These are phyloP conservation scores for Cromileptes altivelis DNA, from an alignment of 2,113 vertebrate species.

Conservation along the genomic window DNA sequence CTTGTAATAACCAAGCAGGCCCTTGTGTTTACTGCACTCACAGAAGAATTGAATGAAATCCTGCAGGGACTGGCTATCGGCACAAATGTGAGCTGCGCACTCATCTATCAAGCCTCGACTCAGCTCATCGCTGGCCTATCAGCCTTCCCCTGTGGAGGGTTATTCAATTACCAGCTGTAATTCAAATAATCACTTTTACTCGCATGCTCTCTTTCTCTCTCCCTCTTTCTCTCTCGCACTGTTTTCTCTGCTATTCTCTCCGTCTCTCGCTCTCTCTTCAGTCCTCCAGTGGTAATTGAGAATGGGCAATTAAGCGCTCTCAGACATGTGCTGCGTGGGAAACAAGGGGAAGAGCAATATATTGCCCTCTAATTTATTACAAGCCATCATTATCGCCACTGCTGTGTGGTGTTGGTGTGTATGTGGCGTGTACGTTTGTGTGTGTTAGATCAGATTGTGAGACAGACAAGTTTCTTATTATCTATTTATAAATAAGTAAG, in stretches of 20 bases:
- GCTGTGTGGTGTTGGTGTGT: constrained; percentile 11
- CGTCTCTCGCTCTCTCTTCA: constrained; percentile 37
- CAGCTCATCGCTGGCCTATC: constrained; percentile 70
- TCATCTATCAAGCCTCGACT: constrained; percentile 59
- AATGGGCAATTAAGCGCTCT: constrained; percentile 66
- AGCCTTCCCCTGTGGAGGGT: constrained; percentile 65
- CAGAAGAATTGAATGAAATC: constrained; percentile 22
- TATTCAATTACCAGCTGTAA: constrained; percentile 80
- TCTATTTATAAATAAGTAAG: neutral
- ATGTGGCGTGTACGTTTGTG: neutral
- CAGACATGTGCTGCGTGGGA: constrained; percentile 67
- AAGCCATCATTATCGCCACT: constrained; percentile 33
- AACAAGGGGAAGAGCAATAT: constrained; percentile 58
- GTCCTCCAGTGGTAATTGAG: constrained; percentile 63
- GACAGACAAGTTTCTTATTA: constrained; percentile 9
- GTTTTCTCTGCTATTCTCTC: constrained; percentile 32
- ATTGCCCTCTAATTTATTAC: constrained; percentile 61
- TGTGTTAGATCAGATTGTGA: neutral
- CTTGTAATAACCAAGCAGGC: neutral
- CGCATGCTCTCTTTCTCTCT: constrained; percentile 27
- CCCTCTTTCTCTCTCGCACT: constrained; percentile 26
- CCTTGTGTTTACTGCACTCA: neutral
- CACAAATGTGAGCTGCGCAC: constrained; percentile 20
- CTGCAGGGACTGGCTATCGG: constrained; percentile 38
- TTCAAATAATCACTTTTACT: constrained; percentile 75